A percentile compares a stretch with the other conserved stretches of the same genome.
These are phyloP conservation scores for Brachyhypopomus gauderio DNA, from an alignment of 2,113 vertebrate species.

Conservation along the genomic window DNA sequence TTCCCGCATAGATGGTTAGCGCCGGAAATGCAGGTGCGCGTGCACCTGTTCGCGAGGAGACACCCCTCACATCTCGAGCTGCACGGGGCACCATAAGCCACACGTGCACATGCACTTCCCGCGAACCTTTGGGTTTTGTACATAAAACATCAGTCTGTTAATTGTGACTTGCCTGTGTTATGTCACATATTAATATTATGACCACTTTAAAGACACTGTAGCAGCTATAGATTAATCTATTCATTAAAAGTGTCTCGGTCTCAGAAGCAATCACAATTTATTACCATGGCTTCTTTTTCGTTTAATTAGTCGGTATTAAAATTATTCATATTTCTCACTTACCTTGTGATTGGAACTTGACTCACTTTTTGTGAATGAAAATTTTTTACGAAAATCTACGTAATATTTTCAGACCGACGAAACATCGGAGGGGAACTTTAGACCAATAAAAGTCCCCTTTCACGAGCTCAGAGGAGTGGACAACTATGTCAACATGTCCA, in stretches of 20 bases:
- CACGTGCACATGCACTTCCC: background rate
- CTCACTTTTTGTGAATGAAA: background rate
- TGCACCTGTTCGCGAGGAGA: background rate
- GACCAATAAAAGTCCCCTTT: constrained; percentile 17
- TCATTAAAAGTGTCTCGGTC: too few species aligned
- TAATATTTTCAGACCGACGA: constrained; percentile 1
- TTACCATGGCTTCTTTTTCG: too few species aligned
- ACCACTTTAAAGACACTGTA: too few species aligned
- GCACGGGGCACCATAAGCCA: background rate
- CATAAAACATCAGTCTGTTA: too few species aligned
- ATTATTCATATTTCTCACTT: background rate
- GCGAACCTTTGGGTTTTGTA: too few species aligned
- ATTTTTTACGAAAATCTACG: constrained; percentile 18
- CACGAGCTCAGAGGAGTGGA: constrained; percentile 12
- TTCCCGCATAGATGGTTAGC: background rate
- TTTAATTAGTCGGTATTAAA: background rate
- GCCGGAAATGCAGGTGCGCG: background rate
- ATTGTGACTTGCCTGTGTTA: too few species aligned
- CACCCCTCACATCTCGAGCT: too few species aligned
- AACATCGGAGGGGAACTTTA: constrained; percentile 10
- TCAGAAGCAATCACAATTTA: too few species aligned
- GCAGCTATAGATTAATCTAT: too few species aligned
- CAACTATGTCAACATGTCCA: constrained; percentile 44
- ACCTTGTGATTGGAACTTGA: constrained; percentile 38
- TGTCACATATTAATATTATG: too few species aligned